Evolutionary conservation across 1,140 invertebrate genomes (phyloP).

Genomic region (Bacillus rossius): DNA sequence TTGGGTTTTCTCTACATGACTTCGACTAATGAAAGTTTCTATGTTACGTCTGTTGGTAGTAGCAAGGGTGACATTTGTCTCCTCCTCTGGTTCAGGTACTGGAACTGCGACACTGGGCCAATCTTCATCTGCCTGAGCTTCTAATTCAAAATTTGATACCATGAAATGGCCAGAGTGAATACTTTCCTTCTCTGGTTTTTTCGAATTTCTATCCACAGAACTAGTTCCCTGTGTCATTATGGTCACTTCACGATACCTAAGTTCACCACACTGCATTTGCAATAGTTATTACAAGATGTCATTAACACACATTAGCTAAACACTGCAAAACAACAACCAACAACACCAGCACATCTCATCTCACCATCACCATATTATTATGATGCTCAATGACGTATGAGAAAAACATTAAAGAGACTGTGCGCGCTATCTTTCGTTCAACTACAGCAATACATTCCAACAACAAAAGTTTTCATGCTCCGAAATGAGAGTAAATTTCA

Average conservation of each 20-base stretch:
- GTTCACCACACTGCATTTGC: conserved; percentile 17
- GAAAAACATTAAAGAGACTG: too few species aligned
- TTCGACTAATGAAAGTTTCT: conserved; percentile 33
- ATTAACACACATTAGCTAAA: neutral
- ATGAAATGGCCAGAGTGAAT: conserved; percentile 98
- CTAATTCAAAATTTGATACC: conserved; percentile 93
- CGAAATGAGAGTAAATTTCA: too few species aligned
- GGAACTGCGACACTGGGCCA: conserved; percentile 70
- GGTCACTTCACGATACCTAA: conserved; percentile 19
- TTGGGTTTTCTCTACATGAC: conserved; percentile 38
- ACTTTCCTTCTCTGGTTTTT: conserved; percentile 51
- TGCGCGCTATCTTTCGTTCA: too few species aligned
- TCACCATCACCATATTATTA: too few species aligned
- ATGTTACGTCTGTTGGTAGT: conserved; percentile 44
- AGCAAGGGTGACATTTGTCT: conserved; percentile 24
- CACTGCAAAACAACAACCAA: neutral
- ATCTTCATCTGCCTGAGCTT: conserved; percentile 84
- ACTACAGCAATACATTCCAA: too few species aligned
- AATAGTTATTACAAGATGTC: conserved; percentile 9
- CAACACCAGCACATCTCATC: neutral
- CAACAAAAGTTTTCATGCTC: too few species aligned
- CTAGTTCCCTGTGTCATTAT: conserved; percentile 18
- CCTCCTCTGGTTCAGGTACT: conserved; percentile 44
- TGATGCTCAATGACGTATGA: too few species aligned
- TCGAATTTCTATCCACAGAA: conserved; percentile 13